Conservation (phyloP, 2,888 invertebrate genomes). For the Venustoraphidia nigricollis region DNA sequence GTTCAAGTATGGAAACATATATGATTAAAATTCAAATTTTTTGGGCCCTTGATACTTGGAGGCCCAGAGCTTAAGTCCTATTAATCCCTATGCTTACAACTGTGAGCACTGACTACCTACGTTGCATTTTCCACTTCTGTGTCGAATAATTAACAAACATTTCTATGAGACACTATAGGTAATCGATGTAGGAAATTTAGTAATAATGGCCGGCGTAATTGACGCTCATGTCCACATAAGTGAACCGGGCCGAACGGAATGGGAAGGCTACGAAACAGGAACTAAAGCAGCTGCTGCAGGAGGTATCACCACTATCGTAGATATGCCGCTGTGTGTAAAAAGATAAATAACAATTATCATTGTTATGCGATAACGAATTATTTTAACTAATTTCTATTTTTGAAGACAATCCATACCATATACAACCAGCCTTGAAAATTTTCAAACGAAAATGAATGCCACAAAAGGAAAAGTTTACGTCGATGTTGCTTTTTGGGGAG, state of each 20-base stretch:
- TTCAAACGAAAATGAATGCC: constrained; percentile 40
- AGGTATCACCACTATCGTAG: constrained; percentile 54
- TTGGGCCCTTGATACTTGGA: too few species aligned
- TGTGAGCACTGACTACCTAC: too few species aligned
- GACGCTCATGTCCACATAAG: constrained; percentile 62
- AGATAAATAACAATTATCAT: background rate
- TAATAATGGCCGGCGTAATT: constrained; percentile 52
- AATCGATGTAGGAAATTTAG: constrained; percentile 32
- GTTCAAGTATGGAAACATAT: too few species aligned
- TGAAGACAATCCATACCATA: constrained; percentile 56
- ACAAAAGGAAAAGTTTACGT: constrained; percentile 42
- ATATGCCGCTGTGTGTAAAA: constrained; percentile 52
- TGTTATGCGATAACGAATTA: background rate
- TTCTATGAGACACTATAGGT: constrained; percentile 16
- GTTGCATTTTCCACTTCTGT: too few species aligned
- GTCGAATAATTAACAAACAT: background rate
- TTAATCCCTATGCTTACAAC: too few species aligned
- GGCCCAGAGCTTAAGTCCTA: too few species aligned
- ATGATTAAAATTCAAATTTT: too few species aligned
- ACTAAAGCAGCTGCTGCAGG: constrained; percentile 57
- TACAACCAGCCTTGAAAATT: constrained; percentile 44
- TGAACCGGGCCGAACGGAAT: constrained; percentile 54
- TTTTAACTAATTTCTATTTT: constrained; percentile 4
- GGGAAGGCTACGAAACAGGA: constrained; percentile 57
- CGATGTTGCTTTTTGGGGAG: constrained; percentile 69